Evolutionary conservation across 2,113 vertebrate species (phyloP), one percentile per base, ranked within the genome.

Genomic region (Xerus inauris): DNA sequence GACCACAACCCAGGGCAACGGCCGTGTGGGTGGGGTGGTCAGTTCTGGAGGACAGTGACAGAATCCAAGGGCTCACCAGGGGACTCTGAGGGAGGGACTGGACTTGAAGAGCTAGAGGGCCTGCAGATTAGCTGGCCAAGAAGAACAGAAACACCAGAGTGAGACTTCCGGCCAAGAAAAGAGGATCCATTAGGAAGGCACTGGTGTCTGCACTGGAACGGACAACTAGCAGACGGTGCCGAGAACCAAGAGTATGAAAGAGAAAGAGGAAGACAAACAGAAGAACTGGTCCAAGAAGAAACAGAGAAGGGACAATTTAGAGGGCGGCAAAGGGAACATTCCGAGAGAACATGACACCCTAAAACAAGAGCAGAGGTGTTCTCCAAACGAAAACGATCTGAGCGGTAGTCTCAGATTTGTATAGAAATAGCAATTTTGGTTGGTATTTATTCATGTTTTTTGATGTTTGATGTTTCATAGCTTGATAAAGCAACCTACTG

Each of bases 121-220:
- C 42, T 7, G 9, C 54, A 3, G 65, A 40, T 30, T 0, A 40
- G 26, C 8, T 54, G 3, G 2, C 77, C 80, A 22, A 62, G 67
- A 57, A n/a, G 32, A 4, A 72, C 14, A 19, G 2, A n/a, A 57
- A 32, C 28, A 1, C 38, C 2, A 16, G 13, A 17, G 11, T 5
- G 26, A 47, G 51, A 20, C 22, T 11, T 81, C 16, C 6, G 24
- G 45, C 30, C 28, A 14, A 1, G 1, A n/a, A 73, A 40, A 40
- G 6, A 19, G 6, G 8, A 1, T 26, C n/a, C n/a, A 40, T 32
- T 1, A 8, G 14, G 22, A 35, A n/a, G 35, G n/a, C 51, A 12
- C 35, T 8, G 13, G 51, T 47, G 51, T 28, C 35, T 8, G 28
- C 57, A 59, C 57, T 8, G 35, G 11, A 38, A 38, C 24, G 0